Evolutionary conservation across 2,797 vertebrate genomes (phyloP).

Genomic region (Scyliorhinus canicula): DNA sequence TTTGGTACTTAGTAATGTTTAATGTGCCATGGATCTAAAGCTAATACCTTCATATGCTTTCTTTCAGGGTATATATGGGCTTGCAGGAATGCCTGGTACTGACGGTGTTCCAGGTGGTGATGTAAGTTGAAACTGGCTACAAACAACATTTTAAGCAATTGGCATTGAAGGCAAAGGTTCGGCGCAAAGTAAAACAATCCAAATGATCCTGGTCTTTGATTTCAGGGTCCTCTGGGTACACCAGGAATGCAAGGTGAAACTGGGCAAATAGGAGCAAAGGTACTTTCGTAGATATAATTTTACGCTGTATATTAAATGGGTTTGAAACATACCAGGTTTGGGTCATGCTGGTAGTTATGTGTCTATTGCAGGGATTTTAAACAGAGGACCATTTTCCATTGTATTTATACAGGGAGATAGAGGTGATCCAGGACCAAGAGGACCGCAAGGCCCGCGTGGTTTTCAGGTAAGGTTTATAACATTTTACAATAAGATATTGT

Average conservation of each 20-base stretch:
- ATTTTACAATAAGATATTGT: not conserved
- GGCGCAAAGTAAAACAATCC: not conserved
- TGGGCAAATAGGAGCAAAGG: constrained; percentile 52
- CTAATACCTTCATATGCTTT: not conserved
- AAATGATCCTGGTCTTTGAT: not conserved
- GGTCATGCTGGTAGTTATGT: not conserved
- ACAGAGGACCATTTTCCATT: not conserved
- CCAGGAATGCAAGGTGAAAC: constrained; percentile 51
- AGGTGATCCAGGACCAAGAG: constrained; percentile 54
- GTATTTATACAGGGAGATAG: constrained; percentile 53
- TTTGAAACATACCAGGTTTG: not conserved
- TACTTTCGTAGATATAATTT: constrained; percentile 34
- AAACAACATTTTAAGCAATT: not conserved
- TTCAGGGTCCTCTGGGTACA: constrained; percentile 54
- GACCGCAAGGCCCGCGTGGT: constrained; percentile 54
- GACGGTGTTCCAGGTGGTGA: constrained; percentile 61
- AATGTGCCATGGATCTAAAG: not conserved
- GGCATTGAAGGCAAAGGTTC: not conserved
- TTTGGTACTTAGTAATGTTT: not conserved
- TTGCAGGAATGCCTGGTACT: constrained; percentile 51
- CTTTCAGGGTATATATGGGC: constrained; percentile 49
- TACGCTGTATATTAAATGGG: not conserved
- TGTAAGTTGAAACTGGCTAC: constrained; percentile 44
- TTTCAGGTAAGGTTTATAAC: constrained; percentile 50
- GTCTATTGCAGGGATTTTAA: not conserved